Conservation (phyloP, 1,140 invertebrate species). For the Teleogryllus occipitalis region DNA sequence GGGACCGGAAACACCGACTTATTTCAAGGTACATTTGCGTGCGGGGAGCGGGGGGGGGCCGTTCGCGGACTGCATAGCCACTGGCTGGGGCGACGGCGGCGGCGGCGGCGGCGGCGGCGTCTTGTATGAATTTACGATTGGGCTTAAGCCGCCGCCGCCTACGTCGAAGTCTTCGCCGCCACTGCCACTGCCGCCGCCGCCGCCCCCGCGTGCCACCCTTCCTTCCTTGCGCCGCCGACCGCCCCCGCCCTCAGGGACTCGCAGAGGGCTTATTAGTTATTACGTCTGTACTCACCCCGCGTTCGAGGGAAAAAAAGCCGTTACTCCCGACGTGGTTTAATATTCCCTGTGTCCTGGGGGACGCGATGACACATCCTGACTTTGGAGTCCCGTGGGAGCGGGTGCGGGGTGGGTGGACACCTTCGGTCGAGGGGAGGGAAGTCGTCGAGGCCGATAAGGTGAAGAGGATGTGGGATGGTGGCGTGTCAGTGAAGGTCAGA, state of each 20-base stretch:
- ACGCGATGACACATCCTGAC: neutral
- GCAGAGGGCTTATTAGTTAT: neutral
- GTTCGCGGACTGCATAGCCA: no score
- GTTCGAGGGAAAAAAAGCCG: neutral
- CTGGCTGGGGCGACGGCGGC: no score
- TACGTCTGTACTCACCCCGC: neutral
- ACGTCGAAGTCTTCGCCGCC: no score
- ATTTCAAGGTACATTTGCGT: constrained; percentile 4
- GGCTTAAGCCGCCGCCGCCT: neutral
- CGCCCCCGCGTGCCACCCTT: neutral
- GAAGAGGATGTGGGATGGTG: no score
- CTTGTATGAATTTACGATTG: neutral
- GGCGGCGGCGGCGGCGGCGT: neutral
- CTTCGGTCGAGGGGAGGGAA: neutral
- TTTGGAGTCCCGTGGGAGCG: neutral
- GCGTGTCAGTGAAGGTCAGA: no score
- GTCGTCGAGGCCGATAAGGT: neutral
- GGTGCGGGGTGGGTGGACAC: neutral
- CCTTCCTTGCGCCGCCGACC: neutral
- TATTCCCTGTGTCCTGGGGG: neutral
- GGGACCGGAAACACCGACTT: neutral
- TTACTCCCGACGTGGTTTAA: neutral
- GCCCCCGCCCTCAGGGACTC: neutral
- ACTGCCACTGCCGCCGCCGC: no score
- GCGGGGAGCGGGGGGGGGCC: neutral